A percentile compares a stretch with the other conserved stretches of the same genome.
phyloP scores from a whole-genome alignment of 1,140 invertebrate species.

The Leptinotarsa texana region DNA sequence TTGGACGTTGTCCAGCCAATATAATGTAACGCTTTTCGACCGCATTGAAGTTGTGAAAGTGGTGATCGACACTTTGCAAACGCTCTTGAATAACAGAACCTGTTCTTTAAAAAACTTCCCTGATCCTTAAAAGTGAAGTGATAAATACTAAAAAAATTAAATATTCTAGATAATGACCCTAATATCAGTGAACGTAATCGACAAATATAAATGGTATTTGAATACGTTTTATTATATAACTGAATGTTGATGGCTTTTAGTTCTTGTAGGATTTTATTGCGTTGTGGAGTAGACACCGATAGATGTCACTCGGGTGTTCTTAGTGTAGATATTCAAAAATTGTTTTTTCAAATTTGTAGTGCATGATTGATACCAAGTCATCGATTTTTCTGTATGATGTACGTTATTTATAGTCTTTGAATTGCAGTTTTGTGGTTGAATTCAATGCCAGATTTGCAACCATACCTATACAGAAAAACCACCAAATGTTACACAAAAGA shows the following conservation, averaged over 20 bases:
- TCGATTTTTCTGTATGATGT: too few species aligned
- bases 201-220: conserved; percentile 44
- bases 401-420: too few species aligned
- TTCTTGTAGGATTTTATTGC: neutral
- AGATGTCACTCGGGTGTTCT: neutral
- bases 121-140: neutral
- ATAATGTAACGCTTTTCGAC: conserved; percentile 35
- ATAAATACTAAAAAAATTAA: neutral
- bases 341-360: too few species aligned
- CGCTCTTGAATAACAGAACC: neutral
- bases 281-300: neutral
- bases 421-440: too few species aligned
- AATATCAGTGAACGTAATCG: conserved; percentile 41
- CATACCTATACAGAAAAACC: too few species aligned
- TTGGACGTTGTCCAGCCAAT: conserved; percentile 39
- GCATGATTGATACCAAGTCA: too few species aligned
- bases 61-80: conserved; percentile 29
- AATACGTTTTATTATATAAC: neutral
- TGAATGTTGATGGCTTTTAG: neutral
- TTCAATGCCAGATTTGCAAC: too few species aligned
- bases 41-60: conserved; percentile 43
- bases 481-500: too few species aligned
- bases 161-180: conserved; percentile 35
- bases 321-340: too few species aligned
- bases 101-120: neutral